Evolutionary conservation across 2,113 vertebrate species (phyloP), one percentile per base, ranked within the genome.

Genomic region (Redunca redunca): DNA sequence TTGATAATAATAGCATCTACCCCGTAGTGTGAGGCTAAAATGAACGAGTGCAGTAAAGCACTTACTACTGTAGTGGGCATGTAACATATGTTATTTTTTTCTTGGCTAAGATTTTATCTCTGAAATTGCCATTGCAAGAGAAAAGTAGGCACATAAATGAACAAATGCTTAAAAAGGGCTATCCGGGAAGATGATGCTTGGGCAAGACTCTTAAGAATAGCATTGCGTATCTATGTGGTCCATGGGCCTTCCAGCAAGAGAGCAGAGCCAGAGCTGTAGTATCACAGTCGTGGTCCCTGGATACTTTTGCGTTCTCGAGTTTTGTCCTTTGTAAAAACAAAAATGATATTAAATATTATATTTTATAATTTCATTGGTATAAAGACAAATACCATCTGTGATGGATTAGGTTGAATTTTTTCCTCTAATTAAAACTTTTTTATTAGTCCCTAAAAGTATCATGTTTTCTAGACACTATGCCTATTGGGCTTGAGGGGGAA

Each of bases 51-150:
- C 3, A 1, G 4, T 74, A 60, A 95, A 94, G 21, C n/a, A 30
- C 50, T 91, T 91, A 64, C 40, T 15, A 16, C 16, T 53, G 28
- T 62, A 91, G 80, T 64, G 52, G 26, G 30, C 58, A 71, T 2
- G 3, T 23, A 90, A 83, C 43, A 90, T 60, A 12, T 58, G 17
- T 33, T 7, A 7, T 74, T 80, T 19, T 77, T 77, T 81, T 89
- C 71, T 94, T 87, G 40, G 21, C 10, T 82, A 71, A 43, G 21
- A 90, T 91, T 88, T 95, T 78, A 67, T 55, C 52, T 90, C 62
- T 82, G 53, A 97, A 88, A 93, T 52, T 91, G 3, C n/a, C 36
- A 36, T 80, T 90, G 36, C 90, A 93, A 88, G 23, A 82, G 55
- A 86, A 57, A 81, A 77, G 28, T 81, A 85, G 4, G 86, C 60